A percentile compares a stretch with the other conserved stretches of the same genome.
These are phyloP conservation scores for Tridacna gigas DNA, from an alignment of 2,888 invertebrate species.

Conservation along the genomic window DNA sequence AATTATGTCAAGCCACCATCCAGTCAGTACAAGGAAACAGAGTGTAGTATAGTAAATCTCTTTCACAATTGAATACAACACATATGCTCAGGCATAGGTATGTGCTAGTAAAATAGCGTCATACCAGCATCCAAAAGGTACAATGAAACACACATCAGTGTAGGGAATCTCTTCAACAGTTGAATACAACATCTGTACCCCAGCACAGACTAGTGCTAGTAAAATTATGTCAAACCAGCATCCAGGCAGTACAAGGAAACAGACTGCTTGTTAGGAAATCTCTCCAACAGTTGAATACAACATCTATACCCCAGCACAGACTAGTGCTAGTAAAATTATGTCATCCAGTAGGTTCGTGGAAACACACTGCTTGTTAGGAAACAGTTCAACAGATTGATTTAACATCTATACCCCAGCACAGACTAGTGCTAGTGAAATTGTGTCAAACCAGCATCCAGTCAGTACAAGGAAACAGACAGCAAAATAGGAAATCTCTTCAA, in stretches of 20 bases:
- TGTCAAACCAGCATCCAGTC: too few relatives aligned
- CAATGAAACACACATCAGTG: neutral
- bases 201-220: constrained; percentile 11
- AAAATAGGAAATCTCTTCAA: too few relatives aligned
- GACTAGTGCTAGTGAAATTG: too few relatives aligned
- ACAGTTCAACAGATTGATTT: too few relatives aligned
- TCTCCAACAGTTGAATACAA: too few relatives aligned
- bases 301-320: too few relatives aligned
- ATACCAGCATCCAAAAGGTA: neutral
- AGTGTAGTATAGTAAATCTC: neutral
- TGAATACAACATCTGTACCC: neutral
- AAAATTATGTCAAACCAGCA: neutral
- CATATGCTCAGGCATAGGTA: neutral
- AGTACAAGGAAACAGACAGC: too few relatives aligned
- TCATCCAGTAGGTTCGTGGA: neutral
- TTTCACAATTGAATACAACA: neutral
- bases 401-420: too few relatives aligned
- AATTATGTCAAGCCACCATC: neutral
- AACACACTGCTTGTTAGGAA: neutral
- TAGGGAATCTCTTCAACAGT: neutral
- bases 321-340: too few relatives aligned
- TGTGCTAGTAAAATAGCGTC: neutral
- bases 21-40: neutral
- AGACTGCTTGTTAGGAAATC: too few relatives aligned
- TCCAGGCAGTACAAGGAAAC: neutral